Percentiles rank a stretch among this genome's conserved stretches.
phyloP scores from a whole-genome alignment of 2,113 vertebrate genomes.

The Chaetura pelagica region DNA sequence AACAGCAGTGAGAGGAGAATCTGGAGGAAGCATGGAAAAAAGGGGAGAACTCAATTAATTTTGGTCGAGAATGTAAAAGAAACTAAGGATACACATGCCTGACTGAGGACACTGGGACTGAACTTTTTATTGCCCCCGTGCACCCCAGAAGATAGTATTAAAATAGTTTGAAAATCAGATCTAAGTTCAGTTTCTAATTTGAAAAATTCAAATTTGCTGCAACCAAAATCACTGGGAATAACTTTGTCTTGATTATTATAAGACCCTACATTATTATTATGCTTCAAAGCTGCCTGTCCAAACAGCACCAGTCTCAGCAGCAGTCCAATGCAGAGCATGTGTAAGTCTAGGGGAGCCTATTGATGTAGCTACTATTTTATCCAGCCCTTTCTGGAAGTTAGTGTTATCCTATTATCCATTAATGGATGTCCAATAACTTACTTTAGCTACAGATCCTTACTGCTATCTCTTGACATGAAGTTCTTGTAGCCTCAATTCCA shows the following conservation, averaged over 20 bases:
- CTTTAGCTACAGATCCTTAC: not conserved
- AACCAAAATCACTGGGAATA: not conserved
- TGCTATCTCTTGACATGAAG: not conserved
- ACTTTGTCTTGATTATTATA: not conserved
- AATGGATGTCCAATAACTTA: not conserved
- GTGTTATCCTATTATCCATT: not conserved
- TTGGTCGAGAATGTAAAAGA: not conserved
- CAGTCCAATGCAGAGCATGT: not conserved
- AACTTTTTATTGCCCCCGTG: not conserved
- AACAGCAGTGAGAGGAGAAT: not conserved
- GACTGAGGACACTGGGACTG: not conserved
- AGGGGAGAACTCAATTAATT: not conserved
- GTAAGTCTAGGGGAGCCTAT: not conserved
- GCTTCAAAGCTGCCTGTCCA: not conserved
- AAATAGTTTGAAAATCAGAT: not conserved
- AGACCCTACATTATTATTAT: not conserved
- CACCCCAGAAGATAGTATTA: not conserved
- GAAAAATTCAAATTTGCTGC: not conserved
- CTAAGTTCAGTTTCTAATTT: not conserved
- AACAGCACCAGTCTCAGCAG: not conserved
- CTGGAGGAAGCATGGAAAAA: not conserved
- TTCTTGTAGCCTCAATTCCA: not conserved
- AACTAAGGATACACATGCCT: rapidly evolving
- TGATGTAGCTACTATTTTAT: not conserved
- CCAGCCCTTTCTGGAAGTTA: not conserved